Percentiles rank a stretch among this genome's conserved stretches.
phyloP scores from a whole-genome alignment of 2,888 invertebrate species.

The Thera obeliscata region DNA sequence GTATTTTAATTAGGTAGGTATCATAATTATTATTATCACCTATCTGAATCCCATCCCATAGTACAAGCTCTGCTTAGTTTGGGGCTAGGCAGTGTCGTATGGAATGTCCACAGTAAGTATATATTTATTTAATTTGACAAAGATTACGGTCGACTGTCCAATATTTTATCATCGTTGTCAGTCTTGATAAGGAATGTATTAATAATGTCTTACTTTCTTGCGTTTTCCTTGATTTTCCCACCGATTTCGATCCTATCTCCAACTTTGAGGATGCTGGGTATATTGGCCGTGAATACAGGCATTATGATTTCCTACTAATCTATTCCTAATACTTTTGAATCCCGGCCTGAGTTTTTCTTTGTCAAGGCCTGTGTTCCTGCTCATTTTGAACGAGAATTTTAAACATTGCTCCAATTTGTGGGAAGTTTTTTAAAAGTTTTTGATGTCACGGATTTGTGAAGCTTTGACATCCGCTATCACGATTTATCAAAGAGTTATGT shows the following conservation, averaged over 20 bases:
- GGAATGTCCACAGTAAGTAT: no score
- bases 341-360: slow-evolving; percentile 49
- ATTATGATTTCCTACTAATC: slow-evolving; percentile 50
- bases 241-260: slow-evolving; percentile 79
- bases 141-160: no score
- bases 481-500: not conserved
- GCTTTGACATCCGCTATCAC: slow-evolving; percentile 2
- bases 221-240: slow-evolving; percentile 78
- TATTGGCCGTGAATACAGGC: slow-evolving; percentile 79
- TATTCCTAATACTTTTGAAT: slow-evolving; percentile 22
- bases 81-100: no score
- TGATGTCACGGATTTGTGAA: slow-evolving; percentile 4
- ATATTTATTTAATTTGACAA: no score
- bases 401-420: slow-evolving; percentile 66
- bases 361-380: slow-evolving; percentile 61
- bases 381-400: slow-evolving; percentile 79
- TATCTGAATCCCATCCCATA: no score
- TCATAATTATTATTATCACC: no score
- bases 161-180: no score
- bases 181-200: no score
- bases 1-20: no score
- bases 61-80: no score
- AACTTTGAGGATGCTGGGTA: slow-evolving; percentile 69
- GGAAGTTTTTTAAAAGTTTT: slow-evolving; percentile 28
- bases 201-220: slow-evolving; percentile 74